These are phyloP conservation scores for Odocoileus hemionus DNA, from an alignment of 2,113 vertebrate species.

Conservation along the genomic window DNA sequence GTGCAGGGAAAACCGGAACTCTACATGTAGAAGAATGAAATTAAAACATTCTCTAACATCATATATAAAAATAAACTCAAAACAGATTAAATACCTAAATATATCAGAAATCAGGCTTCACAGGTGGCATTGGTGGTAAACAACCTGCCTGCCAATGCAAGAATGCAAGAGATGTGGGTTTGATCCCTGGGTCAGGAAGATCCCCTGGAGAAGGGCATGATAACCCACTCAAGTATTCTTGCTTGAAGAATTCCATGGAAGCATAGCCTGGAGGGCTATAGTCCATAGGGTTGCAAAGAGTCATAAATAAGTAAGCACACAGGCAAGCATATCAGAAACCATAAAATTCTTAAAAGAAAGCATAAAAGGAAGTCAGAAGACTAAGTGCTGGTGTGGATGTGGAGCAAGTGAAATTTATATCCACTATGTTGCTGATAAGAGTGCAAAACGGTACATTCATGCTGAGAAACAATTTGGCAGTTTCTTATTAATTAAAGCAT, in stretches of 20 bases:
- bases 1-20: background rate
- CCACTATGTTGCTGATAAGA: background rate
- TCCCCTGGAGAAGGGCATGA: background rate
- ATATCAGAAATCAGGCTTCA: background rate
- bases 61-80: background rate
- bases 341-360: background rate
- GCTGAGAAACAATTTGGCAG: background rate
- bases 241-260: background rate
- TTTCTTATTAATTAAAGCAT: background rate
- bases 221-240: background rate
- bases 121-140: background rate
- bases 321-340: background rate
- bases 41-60: background rate
- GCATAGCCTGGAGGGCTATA: background rate
- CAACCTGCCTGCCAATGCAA: background rate
- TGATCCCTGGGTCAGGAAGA: background rate
- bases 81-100: background rate
- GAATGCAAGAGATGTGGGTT: background rate
- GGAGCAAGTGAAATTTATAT: background rate
- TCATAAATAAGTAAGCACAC: background rate
- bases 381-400: background rate
- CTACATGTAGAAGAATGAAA: background rate
- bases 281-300: background rate
- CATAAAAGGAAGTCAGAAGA: background rate
- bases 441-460: background rate